Evolutionary conservation across 2,888 invertebrate species (phyloP), one percentile per base, ranked within the genome.

Genomic region (Agriopis leucophaearia): DNA sequence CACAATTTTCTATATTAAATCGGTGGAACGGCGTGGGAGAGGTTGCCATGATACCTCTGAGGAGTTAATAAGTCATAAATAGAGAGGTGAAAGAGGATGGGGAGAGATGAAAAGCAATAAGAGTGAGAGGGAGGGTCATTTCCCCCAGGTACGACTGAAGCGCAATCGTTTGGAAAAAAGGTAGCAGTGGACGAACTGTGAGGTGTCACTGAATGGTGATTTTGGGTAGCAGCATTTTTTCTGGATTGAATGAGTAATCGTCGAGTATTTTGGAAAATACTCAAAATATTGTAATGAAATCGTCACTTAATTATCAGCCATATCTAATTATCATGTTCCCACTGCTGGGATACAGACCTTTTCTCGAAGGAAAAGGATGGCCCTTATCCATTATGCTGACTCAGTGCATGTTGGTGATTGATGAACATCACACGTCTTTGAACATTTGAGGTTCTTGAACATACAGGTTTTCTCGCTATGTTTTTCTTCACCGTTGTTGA

Each of bases 51-150:
- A 92, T 93, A 94, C 94, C 92, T 91, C 79, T 87, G 88, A 92
- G 91, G 85, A 92, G 92, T 91, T 94, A 94, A 94, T 94, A 94
- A 93, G 94, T 94, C 93, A 93, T 92, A 92, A 93, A 92, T 89
- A 89, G 89, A 80, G 77, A 78, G 87, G 67, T 78, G 70, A 79
- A 92, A 74, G 73, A 89, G 78, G 88, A 90, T 59, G 75, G 81
- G 70, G 75, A 63, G 74, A 85, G 76, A 71, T 63, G 73, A 52
- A 66, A 73, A 42, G 63, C 66, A 66, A 66, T 77, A 75, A 66
- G 85, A 72, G 65, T 45, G 80, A 88, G 73, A 79, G 84, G 80
- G 88, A 88, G 74, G 80, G 81, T 69, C 45, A 74, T 74, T 73
- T 78, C 85, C 87, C 88, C 89, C 90, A 89, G 90, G 91, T 91